These are phyloP conservation scores for Calliphora vomitoria DNA, from an alignment of 2,888 invertebrate genomes.

Conservation along the genomic window DNA sequence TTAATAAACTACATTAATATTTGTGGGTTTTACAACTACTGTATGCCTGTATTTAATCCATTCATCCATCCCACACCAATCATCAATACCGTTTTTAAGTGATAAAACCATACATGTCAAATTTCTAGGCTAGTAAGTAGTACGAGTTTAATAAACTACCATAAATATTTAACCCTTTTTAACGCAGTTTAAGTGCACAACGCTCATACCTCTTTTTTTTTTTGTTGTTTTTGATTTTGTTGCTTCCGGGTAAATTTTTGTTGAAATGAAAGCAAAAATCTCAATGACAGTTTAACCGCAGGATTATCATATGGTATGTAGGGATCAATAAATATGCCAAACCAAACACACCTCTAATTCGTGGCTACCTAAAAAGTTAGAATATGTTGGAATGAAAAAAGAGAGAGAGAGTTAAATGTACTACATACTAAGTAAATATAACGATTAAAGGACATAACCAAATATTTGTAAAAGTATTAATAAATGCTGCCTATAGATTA, in stretches of 20 bases:
- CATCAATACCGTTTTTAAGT: constrained; percentile 32
- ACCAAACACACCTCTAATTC: constrained; percentile 53
- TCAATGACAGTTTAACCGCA: constrained; percentile 83
- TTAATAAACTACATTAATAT: constrained; percentile 20
- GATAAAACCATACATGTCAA: constrained; percentile 2
- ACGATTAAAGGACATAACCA: background rate
- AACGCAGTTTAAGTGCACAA: constrained; percentile 36
- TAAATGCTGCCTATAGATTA: background rate
- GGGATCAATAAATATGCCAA: constrained; percentile 49
- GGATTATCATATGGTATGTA: constrained; percentile 78
- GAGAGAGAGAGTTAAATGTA: background rate
- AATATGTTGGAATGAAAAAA: background rate
- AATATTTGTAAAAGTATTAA: background rate
- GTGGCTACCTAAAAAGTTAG: constrained; percentile 20
- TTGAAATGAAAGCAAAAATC: constrained; percentile 75
- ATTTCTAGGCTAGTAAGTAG: background rate
- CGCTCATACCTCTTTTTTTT: background rate
- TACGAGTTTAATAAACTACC: background rate
- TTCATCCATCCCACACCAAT: constrained; percentile 23
- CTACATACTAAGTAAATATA: background rate
- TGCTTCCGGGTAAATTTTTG: constrained; percentile 44
- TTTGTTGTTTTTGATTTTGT: background rate
- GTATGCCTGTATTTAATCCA: constrained; percentile 25
- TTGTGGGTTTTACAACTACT: constrained; percentile 49
- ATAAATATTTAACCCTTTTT: constrained; percentile 55